These are phyloP conservation scores for Agriotes lineatus DNA, from an alignment of 2,888 invertebrate genomes.

Conservation along the genomic window DNA sequence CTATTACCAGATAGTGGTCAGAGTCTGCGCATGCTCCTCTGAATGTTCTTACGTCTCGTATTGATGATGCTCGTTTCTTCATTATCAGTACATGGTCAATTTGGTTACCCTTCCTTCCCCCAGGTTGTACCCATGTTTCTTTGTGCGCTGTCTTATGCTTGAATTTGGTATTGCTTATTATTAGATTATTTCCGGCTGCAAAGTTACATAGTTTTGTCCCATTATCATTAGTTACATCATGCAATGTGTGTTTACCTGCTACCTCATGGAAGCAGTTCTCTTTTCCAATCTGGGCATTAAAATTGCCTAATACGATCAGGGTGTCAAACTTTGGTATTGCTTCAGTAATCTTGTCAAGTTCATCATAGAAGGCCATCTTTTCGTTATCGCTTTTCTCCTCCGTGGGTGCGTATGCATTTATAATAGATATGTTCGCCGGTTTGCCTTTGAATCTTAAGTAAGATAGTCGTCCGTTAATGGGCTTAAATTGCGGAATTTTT, in stretches of 20 bases:
- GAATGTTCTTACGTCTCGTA: conserved; percentile 2
- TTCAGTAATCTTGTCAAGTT: not conserved
- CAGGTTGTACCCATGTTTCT: not conserved
- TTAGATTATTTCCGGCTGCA: conserved; percentile 1
- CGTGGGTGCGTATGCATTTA: not conserved
- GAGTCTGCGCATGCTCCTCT: conserved; percentile 5
- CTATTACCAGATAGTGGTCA: not conserved
- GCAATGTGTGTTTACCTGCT: too few species aligned
- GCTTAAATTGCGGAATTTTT: not conserved
- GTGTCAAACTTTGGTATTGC: not conserved
- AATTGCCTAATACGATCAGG: not conserved
- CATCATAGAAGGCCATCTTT: not conserved
- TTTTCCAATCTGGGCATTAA: not conserved
- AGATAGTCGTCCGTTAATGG: not conserved
- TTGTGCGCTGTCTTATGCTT: not conserved
- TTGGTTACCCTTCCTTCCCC: not conserved
- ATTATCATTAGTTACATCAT: too few species aligned
- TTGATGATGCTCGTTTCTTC: not conserved
- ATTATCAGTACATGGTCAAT: conserved; percentile 1
- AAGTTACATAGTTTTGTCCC: not conserved
- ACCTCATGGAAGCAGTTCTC: not conserved
- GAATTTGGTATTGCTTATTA: conserved; percentile 7
- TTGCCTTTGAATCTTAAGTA: not conserved
- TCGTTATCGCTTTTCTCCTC: not conserved
- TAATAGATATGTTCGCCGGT: not conserved